Base-by-base conservation (phyloP, 2,113 vertebrate genomes). In the Gymnorhina tibicen region DNA sequence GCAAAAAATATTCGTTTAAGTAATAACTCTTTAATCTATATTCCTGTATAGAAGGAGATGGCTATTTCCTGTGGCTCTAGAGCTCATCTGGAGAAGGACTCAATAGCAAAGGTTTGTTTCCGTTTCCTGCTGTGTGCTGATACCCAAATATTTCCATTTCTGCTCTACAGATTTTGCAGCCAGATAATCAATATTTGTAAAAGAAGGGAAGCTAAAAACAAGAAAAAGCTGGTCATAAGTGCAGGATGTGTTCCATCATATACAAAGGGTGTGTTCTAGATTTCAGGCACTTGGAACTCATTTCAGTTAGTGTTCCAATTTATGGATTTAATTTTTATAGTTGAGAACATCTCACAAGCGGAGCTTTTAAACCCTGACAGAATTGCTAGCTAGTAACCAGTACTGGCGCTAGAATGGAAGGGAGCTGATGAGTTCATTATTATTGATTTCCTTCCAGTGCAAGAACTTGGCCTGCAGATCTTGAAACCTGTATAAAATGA, bases 1-100 rank as follows among this genome's bases (percentile, higher is more conserved):
- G 56, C 23, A 39, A 62, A 50, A 89, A 73, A 77, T 33, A 23
- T 11, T 63, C 2, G 1, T 87, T 69, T 79, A 88, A 85, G 16
- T 44, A 87, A 42, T 52, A 91, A 53, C 11, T 50, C 44, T 72
- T 46, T 63, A 30, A 76, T 85, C 32, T 85, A 10, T 95, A 60
- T 96, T 92, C 60, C 32, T 56, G 18, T 74, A 42, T 95, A 99
- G 99, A 98, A 98, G 44, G 98, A 98, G 89, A 98, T 99, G 99
- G 99, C 98, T 21, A 99, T 99, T 82, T 98, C 99, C n/a, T 99
- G 99, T 96, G 99, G 99, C n/a, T 99, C 99, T 94, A 98, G 99
- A 97, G 99, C 99, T 97, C 99, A 99, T 93, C 93, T 99, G 94
- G 99, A 99, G 95, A 95, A 99, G 94, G 98, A 99, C 17, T 99